Evolutionary conservation across 2,113 vertebrate genomes (phyloP).

Genomic region (human (Homo sapiens)): GRCh38 chr9:120883001-120883500

Average conservation of each 20-base stretch:
- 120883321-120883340: neutral
- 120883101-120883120: neutral
- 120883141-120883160: slow-evolving; percentile 64
- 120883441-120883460: neutral
- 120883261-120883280: neutral
- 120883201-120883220: neutral
- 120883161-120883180: slow-evolving; percentile 49
- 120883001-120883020: neutral
- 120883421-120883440: neutral
- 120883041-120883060: slow-evolving; percentile 30
- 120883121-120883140: neutral
- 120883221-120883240: neutral
- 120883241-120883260: neutral
- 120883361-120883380: neutral
- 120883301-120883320: neutral
- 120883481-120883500: neutral
- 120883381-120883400: neutral
- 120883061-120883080: neutral
- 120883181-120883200: neutral
- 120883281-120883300: neutral
- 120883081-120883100: neutral
- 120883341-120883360: neutral
- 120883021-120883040: slow-evolving; percentile 48
- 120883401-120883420: neutral
- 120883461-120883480: neutral